phyloP scores from a whole-genome alignment of 1,140 invertebrate genomes.

The Magallana angulata region DNA sequence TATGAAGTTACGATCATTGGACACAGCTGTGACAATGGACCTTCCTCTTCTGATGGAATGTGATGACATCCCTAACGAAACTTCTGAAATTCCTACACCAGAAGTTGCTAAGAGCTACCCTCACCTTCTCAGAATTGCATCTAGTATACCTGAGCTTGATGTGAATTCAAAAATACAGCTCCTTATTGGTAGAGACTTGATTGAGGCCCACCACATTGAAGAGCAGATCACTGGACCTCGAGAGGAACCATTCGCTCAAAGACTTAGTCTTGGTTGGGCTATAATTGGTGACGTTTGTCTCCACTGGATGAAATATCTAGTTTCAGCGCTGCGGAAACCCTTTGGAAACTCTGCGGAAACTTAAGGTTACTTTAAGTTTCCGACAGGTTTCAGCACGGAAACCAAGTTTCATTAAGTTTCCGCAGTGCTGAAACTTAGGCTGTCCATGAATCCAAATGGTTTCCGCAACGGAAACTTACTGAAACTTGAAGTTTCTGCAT shows the following conservation, averaged over 20 bases:
- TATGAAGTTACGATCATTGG: conserved; percentile 28
- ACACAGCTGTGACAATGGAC: not conserved
- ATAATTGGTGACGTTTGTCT: conserved; percentile 59
- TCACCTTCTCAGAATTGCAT: conserved; percentile 45
- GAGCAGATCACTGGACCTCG: conserved; percentile 48
- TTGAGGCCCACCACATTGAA: conserved; percentile 54
- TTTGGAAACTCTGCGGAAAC: no score
- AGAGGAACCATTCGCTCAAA: conserved; percentile 56
- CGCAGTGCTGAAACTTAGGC: no score
- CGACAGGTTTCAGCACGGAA: no score
- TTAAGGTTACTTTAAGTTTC: no score
- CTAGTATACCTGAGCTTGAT: conserved; percentile 48
- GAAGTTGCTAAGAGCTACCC: conserved; percentile 11
- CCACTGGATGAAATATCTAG: no score
- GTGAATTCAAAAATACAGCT: conserved; percentile 47
- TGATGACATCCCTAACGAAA: conserved; percentile 40
- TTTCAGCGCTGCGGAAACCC: no score
- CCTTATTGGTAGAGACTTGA: conserved; percentile 58
- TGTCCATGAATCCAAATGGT: no score
- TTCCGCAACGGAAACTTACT: no score
- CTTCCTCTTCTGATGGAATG: conserved; percentile 52
- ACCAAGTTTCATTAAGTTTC: no score
- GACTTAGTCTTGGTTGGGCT: conserved; percentile 59
- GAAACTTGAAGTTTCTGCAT: no score
- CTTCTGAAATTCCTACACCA: conserved; percentile 52